Conservation (phyloP, 2,113 vertebrate genomes). For the Podiceps cristatus region DNA sequence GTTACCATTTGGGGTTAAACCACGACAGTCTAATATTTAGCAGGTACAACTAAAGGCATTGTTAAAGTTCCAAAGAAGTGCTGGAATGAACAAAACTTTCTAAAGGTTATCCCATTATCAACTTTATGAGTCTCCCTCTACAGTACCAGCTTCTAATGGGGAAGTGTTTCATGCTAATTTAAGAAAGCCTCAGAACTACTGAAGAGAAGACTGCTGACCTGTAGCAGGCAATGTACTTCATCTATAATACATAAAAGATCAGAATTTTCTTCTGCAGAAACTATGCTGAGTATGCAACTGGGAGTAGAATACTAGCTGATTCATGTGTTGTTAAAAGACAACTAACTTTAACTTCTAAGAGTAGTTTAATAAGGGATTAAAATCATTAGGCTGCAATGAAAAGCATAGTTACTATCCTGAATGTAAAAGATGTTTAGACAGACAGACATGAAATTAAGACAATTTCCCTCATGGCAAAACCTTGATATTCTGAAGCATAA, state of each 20-base stretch:
- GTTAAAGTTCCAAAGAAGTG: neutral
- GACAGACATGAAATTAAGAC: neutral
- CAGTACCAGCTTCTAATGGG: neutral
- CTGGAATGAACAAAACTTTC: neutral
- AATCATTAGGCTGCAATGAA: neutral
- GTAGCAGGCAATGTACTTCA: neutral
- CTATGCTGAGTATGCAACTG: neutral
- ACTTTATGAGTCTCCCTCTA: neutral
- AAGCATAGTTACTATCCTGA: neutral
- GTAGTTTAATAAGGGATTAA: neutral
- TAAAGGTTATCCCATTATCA: neutral
- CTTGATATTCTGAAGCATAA: neutral
- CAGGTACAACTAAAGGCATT: neutral
- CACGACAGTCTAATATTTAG: neutral
- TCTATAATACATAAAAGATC: slow-evolving; percentile 57
- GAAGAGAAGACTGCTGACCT: neutral
- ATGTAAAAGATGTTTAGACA: neutral
- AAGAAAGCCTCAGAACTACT: neutral
- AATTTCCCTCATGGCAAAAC: neutral
- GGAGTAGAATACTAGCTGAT: neutral
- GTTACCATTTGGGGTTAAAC: too few relatives aligned
- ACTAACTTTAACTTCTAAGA: neutral
- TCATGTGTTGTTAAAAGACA: neutral
- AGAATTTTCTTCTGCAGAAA: slow-evolving; percentile 8
- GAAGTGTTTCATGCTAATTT: neutral